Percentiles rank a stretch among this genome's conserved stretches.
Evolutionary conservation across 2,888 invertebrate species (phyloP).

Genomic region (Drosophila stalkeri): DNA sequence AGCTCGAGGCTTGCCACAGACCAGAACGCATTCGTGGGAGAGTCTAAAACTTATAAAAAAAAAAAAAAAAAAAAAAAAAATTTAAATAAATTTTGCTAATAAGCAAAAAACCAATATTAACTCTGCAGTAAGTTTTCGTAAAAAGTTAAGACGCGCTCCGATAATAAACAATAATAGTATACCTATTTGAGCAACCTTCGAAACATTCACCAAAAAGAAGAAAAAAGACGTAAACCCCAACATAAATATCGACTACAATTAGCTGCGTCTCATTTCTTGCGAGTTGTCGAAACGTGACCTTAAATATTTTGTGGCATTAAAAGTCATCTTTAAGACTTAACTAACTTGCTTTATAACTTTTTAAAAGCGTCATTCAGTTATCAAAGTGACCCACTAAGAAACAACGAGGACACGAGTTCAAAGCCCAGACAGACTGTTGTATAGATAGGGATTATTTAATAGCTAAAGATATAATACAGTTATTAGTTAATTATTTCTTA

Average conservation of each 20-base stretch:
- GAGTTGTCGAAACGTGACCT: conserved; percentile 16
- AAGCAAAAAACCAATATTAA: neutral
- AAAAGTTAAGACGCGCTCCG: neutral
- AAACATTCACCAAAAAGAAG: neutral
- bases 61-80: neutral
- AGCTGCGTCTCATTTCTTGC: neutral
- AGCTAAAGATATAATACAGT: neutral
- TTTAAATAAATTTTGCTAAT: neutral
- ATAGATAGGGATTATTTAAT: no score
- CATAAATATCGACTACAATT: conserved; percentile 23
- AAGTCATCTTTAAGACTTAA: conserved; percentile 7
- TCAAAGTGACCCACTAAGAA: conserved; percentile 5
- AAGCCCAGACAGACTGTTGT: neutral
- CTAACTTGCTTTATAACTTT: neutral
- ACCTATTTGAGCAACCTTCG: conserved; percentile 30
- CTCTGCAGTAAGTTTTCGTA: conserved; percentile 19
- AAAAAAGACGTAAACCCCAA: neutral
- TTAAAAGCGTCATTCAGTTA: neutral
- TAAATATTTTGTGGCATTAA: conserved; percentile 15
- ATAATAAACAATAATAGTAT: neutral
- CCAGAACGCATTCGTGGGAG: conserved; percentile 10
- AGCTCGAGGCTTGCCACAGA: conserved; percentile 19
- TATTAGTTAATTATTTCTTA: neutral
- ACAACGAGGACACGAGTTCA: neutral
- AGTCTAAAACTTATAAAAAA: neutral